Evolutionary conservation across 2,113 vertebrate species (phyloP), one percentile per base, ranked within the genome.

Genomic region (Puffinus mauretanicus): DNA sequence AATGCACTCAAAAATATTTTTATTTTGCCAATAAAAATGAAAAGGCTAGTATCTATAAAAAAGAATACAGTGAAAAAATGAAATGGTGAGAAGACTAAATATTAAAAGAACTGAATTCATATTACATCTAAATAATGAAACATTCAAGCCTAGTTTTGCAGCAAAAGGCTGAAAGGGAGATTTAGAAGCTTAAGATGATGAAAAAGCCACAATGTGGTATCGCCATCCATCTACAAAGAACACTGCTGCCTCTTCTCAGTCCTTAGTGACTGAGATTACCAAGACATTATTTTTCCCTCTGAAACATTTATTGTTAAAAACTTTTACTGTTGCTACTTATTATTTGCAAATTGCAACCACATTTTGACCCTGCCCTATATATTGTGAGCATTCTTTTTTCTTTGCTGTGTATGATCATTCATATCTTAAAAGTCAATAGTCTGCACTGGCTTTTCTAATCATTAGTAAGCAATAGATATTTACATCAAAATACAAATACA

Each of bases 111-210:
- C 27, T 57, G 52, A 86, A 83, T 88, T 90, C 26, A 27, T 47
- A 52, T 72, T 69, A 76, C 16, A 47, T 16, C 57, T 64, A 92
- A 92, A 94, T 67, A 96, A 96, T 70, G 61, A 79, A 94, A 91
- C 30, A 72, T 54, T 92, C 61, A 64, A 91, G 86, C 49, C 60
- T 24, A n/a, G 36, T 47, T 84, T 67, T 61, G 61, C 64, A 91
- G 73, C 12, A 86, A 57, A 93, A 76, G 49, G 32, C 52, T 82
- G 70, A 91, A 72, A 93, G 51, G 47, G 57, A 94, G 73, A 93
- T 71, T 75, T 61, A 61, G 44, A 93, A 89, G 52, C 55, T 72
- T 65, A 82, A 72, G 34, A 94, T 11, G 16, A 82, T 47, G 52
- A 78, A 86, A 93, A 92, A 82, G 26, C 10, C 40, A 64, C 82